Evolutionary conservation across 92 coral and sea anemone species (phyloP).

Genomic region (Palythoa heliodiscus): DNA sequence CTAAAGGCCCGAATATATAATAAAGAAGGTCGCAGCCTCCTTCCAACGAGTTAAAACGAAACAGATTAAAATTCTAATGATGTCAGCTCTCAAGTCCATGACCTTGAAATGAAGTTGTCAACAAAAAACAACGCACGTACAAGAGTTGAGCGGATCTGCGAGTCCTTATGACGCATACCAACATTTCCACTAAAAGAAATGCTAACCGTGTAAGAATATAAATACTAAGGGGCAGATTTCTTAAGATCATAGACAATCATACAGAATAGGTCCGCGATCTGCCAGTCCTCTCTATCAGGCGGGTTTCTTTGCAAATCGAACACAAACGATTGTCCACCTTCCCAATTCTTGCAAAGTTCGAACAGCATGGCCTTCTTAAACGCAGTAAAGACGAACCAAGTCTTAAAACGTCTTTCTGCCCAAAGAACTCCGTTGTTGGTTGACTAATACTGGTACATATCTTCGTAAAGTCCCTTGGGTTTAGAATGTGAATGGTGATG

Average conservation of each 20-base stretch:
- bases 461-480: constrained; percentile 74
- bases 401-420: background rate
- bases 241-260: background rate
- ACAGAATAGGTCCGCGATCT: background rate
- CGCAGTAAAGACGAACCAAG: background rate
- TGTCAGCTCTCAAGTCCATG: constrained; percentile 1
- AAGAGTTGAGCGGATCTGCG: background rate
- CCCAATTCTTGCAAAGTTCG: background rate
- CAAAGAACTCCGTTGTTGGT: background rate
- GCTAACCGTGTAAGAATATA: constrained; percentile 1
- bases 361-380: background rate
- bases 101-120: constrained; percentile 17
- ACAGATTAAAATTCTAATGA: background rate
- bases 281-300: background rate
- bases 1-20: background rate
- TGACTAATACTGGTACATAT: constrained; percentile 58
- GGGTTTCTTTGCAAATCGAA: constrained; percentile 12
- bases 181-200: background rate
- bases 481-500: constrained; percentile 65
- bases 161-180: background rate
- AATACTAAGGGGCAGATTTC: background rate
- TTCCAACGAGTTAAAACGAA: background rate
- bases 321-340: background rate
- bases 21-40: background rate
- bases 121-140: background rate